Conservation (phyloP, 1,140 invertebrate genomes). For the Rhopalosiphum maidis region DNA sequence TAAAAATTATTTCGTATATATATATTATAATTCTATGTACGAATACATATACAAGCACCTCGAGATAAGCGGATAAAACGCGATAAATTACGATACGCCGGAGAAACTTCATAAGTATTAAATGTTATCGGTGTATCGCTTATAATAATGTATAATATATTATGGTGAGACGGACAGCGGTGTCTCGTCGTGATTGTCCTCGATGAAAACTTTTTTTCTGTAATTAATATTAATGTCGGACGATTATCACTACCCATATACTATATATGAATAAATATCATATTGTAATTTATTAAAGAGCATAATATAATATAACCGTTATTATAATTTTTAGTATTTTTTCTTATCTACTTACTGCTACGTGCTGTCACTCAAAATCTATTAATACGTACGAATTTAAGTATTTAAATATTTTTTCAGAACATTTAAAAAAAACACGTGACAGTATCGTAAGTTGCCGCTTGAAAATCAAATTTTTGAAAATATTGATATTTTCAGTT, state of each 20-base stretch:
- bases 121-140: neutral
- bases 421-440: too few species aligned
- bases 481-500: neutral
- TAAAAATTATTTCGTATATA: neutral
- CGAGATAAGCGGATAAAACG: slow-evolving; percentile 4
- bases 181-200: neutral
- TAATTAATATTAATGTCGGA: neutral
- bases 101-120: neutral
- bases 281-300: neutral
- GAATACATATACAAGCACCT: neutral
- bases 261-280: neutral
- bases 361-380: neutral
- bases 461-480: neutral
- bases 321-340: neutral
- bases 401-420: too few species aligned
- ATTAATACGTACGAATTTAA: neutral
- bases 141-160: neutral
- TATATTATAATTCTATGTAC: too few species aligned
- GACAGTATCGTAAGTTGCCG: neutral
- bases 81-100: neutral
- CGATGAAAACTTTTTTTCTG: neutral
- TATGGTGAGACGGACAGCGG: neutral
- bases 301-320: neutral
- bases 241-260: neutral
- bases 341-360: neutral